A percentile compares a stretch with the other conserved stretches of the same genome.
Conservation (phyloP, 2,888 invertebrate genomes). For the Ellobium chinense region DNA sequence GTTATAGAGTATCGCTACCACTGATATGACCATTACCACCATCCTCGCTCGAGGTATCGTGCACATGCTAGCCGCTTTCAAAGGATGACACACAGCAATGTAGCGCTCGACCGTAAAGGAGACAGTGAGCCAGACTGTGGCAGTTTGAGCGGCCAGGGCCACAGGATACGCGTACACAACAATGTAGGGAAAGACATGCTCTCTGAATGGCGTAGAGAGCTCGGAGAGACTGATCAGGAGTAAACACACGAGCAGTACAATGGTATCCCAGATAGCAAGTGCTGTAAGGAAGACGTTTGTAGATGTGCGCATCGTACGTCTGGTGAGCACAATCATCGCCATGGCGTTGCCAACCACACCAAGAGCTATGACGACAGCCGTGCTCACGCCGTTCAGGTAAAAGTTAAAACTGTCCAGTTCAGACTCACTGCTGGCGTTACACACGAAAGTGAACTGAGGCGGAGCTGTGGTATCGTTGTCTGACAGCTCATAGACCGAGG, state of each 20-base stretch:
- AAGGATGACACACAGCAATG: conserved; percentile 88
- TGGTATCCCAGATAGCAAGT: conserved; percentile 76
- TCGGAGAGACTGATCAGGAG: conserved; percentile 71
- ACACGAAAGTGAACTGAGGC: background rate
- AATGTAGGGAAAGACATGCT: conserved; percentile 68
- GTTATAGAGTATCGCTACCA: conserved; percentile 92
- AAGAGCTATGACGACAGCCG: conserved; percentile 79
- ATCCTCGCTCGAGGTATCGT: conserved; percentile 92
- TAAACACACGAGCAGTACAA: conserved; percentile 72
- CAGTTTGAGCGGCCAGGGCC: conserved; percentile 93
- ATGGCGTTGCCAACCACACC: conserved; percentile 85
- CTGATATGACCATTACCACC: conserved; percentile 89
- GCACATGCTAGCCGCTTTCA: conserved; percentile 92
- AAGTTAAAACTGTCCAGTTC: conserved; percentile 45
- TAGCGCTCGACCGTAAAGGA: conserved; percentile 90
- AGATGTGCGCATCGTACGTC: conserved; percentile 86
- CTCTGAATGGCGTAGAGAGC: conserved; percentile 60
- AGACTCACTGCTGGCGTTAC: conserved; percentile 22
- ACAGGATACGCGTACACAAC: conserved; percentile 83
- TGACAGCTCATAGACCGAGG: background rate
- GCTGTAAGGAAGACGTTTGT: conserved; percentile 82
- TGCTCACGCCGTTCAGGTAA: conserved; percentile 70
- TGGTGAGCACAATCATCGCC: conserved; percentile 82
- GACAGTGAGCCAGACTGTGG: conserved; percentile 91
- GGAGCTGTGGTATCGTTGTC: conserved; percentile 16